Conservation (phyloP, 2,797 vertebrate species). For the Tiaroga cobitis region DNA sequence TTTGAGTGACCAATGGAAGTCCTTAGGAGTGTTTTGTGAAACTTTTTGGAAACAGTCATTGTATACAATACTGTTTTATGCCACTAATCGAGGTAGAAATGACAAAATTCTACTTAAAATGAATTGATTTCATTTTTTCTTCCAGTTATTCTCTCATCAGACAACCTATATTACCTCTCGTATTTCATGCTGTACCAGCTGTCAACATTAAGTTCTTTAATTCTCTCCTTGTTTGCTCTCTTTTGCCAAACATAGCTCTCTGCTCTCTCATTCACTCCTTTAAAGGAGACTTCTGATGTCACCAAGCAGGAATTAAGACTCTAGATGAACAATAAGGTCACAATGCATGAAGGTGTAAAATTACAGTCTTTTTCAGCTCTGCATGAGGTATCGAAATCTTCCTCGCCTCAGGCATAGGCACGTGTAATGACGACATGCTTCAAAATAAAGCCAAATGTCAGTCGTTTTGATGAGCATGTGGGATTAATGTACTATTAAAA, state of each 20-base stretch:
- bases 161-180: background rate
- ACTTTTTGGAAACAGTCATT: background rate
- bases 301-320: conserved; percentile 51
- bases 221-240: conserved; percentile 29
- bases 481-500: background rate
- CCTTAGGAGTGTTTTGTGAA: background rate
- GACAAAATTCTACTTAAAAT: background rate
- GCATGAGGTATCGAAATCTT: conserved; percentile 15
- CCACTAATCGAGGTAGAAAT: background rate
- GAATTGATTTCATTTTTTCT: background rate
- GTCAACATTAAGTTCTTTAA: conserved; percentile 22
- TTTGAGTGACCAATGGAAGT: conserved; percentile 2
- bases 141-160: background rate
- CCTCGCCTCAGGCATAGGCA: background rate
- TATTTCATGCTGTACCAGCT: background rate
- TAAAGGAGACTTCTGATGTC: conserved; percentile 54
- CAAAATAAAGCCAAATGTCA: conserved; percentile 22
- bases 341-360: conserved; percentile 44
- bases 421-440: conserved; percentile 3
- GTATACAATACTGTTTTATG: background rate
- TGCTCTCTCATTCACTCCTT: conserved; percentile 41
- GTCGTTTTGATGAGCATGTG: background rate
- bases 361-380: conserved; percentile 36
- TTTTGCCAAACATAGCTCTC: conserved; percentile 50
- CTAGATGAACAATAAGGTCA: conserved; percentile 52